Evolutionary conservation across 2,797 vertebrate species (phyloP), one percentile per base, ranked within the genome.

Genomic region (Cyprinodon diabolis): DNA sequence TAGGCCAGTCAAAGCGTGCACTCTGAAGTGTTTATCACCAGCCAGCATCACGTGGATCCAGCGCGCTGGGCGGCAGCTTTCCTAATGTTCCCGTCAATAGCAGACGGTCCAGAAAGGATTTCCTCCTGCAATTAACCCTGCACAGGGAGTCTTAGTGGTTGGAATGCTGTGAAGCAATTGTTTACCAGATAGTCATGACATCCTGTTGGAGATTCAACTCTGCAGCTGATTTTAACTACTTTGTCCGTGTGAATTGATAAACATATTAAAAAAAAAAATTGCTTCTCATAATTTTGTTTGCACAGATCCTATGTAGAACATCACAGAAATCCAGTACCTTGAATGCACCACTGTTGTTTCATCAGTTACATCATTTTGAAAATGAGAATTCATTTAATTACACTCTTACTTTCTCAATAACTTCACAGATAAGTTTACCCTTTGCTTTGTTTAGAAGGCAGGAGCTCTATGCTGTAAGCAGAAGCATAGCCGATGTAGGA

Each of bases 121-220:
- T 93, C 90, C 91, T 90, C 55, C 56, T 75, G 82, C 70, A 89
- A 87, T 93, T 90, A 91, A 88, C 82, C 86, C 85, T 75, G 76
- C 58, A 30, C 69, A 66, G 81, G 81, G 75, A 90, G 86, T 83
- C 79, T 86, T 90, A 74, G 90, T 75, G 90, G 84, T 86, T 87
- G 85, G 79, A 89, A 92, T 79, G 81, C 89, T 92, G 88, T 90
- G 82, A 76, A 71, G 90, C 84, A 90, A 92, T 86, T 91, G 89
- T 93, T 91, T 87, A 90, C 87, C 74, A 89, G 76, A 79, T 69
- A 77, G 77, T 82, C 83, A 74, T 68, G 52, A 58, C 85, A 83
- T 86, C 83, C 80, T 89, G 76, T 81, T 82, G 68, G 72, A 77
- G 30, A 60, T 85, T 81, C 56, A 45, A 67, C 51, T 76, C 55